Percentiles rank a stretch among this genome's conserved stretches.
phyloP scores from a whole-genome alignment of 2,797 vertebrate species.

The Borostomias antarcticus region DNA sequence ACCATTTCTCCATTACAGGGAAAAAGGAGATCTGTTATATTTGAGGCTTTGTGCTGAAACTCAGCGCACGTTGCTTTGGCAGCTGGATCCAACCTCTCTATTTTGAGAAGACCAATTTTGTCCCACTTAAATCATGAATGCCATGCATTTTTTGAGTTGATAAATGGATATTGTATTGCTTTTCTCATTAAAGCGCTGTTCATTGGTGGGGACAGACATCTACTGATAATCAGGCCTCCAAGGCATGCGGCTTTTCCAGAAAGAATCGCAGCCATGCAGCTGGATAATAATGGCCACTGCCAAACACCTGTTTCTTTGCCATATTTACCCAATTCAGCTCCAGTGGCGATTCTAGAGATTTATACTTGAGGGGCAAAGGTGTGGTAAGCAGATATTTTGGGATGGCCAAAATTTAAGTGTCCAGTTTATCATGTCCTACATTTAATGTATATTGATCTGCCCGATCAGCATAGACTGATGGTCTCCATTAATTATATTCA shows the following conservation, averaged over 20 bases:
- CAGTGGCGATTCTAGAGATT: too few relatives aligned
- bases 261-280: not conserved
- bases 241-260: not conserved
- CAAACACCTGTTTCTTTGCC: slow-evolving; percentile 16
- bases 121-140: slow-evolving; percentile 33
- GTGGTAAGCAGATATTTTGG: too few relatives aligned
- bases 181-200: slow-evolving; percentile 9
- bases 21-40: not conserved
- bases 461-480: too few relatives aligned
- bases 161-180: slow-evolving; percentile 14
- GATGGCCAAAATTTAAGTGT: too few relatives aligned
- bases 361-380: too few relatives aligned
- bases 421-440: too few relatives aligned
- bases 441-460: too few relatives aligned
- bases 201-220: not conserved
- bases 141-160: slow-evolving; percentile 14
- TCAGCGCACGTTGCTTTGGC: not conserved
- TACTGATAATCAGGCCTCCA: not conserved
- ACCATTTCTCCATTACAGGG: not conserved
- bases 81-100: slow-evolving; percentile 17
- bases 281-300: slow-evolving; percentile 19
- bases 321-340: slow-evolving; percentile 6
- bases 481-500: too few relatives aligned
- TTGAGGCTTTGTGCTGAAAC: not conserved
- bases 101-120: slow-evolving; percentile 34